Conservation (phyloP, 2,113 vertebrate genomes). For the Zosterops lateralis region DNA sequence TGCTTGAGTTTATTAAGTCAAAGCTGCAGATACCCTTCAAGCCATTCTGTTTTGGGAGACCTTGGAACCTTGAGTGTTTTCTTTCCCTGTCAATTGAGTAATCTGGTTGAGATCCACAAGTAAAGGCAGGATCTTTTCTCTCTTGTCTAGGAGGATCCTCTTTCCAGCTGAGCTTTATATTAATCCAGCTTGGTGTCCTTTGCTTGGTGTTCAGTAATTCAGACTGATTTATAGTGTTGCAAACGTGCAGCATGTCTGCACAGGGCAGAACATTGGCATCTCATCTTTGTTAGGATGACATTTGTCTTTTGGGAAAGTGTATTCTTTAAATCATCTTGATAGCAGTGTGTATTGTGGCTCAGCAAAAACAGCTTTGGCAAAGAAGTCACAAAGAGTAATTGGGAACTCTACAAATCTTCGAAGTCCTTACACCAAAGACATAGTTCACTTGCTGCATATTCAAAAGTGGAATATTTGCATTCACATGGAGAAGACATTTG, state of each 20-base stretch:
- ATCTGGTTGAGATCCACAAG: neutral
- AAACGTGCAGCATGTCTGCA: neutral
- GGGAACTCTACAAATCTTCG: neutral
- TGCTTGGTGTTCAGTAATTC: neutral
- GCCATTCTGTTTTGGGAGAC: neutral
- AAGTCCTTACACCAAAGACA: neutral
- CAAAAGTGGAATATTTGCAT: neutral
- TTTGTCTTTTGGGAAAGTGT: neutral
- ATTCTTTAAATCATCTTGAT: neutral
- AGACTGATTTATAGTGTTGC: neutral
- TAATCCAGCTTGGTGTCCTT: neutral
- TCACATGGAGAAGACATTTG: neutral
- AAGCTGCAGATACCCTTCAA: neutral
- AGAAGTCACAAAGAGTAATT: neutral
- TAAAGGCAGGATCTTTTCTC: neutral
- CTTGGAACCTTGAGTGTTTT: neutral
- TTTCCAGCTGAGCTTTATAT: neutral
- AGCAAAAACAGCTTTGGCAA: neutral
- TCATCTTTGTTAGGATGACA: neutral
- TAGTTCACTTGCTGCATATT: neutral
- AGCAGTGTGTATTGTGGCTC: neutral
- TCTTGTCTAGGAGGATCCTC: neutral
- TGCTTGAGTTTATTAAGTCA: neutral
- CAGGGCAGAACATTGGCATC: neutral
- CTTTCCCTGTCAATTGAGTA: neutral